These are phyloP conservation scores for Habrosyne pyritoides DNA, from an alignment of 2,888 invertebrate species.

Conservation along the genomic window DNA sequence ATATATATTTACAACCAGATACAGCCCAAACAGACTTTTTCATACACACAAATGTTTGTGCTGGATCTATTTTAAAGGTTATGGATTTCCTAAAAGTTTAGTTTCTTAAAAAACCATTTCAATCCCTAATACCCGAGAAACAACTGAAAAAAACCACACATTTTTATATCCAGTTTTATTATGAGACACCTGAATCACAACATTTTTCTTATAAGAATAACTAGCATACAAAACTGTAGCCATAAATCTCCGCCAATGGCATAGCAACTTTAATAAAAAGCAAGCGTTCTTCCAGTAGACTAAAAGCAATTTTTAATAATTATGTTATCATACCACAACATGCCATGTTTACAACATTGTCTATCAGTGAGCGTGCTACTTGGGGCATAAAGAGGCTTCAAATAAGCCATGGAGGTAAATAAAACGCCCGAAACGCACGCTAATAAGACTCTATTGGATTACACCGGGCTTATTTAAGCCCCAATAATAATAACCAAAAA, in stretches of 20 bases:
- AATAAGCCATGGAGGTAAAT: conserved; percentile 71
- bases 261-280: conserved; percentile 50
- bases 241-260: conserved; percentile 31
- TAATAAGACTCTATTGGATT: conserved; percentile 83
- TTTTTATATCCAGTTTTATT: no score
- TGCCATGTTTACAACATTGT: conserved; percentile 58
- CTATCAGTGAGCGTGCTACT: conserved; percentile 71
- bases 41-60: no score
- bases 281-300: conserved; percentile 54
- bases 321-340: conserved; percentile 62
- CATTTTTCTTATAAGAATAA: not conserved
- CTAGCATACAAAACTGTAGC: not conserved
- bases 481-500: conserved; percentile 82
- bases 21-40: no score
- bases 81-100: no score
- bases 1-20: no score
- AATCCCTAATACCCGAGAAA: no score
- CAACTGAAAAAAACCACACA: no score
- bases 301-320: conserved; percentile 81
- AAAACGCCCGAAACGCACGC: conserved; percentile 71
- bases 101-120: no score
- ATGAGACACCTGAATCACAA: no score
- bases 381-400: conserved; percentile 68
- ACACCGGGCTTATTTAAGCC: conserved; percentile 67
- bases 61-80: no score